These are phyloP conservation scores for Drosophila buzzatii DNA, from an alignment of 2,888 invertebrate genomes.

Conservation along the genomic window DNA sequence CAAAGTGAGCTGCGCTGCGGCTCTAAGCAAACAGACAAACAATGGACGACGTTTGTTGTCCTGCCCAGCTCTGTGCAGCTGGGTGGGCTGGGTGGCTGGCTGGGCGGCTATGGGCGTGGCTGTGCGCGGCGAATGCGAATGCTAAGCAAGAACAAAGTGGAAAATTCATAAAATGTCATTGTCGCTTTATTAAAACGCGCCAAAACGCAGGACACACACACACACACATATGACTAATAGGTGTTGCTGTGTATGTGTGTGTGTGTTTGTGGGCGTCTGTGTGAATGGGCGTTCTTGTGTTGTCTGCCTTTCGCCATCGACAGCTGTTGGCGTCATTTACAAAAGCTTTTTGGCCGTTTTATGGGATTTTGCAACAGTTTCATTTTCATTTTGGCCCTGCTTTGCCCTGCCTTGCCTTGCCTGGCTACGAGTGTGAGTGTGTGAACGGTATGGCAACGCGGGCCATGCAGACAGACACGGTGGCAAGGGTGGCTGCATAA, in stretches of 20 bases:
- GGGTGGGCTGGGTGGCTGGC: conserved; percentile 11
- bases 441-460: conserved; percentile 2
- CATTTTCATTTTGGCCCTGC: conserved; percentile 72
- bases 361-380: conserved; percentile 80
- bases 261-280: background rate
- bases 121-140: conserved; percentile 11
- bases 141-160: conserved; percentile 72
- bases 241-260: conserved; percentile 11
- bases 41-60: conserved; percentile 61
- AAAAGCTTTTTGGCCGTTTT: conserved; percentile 81
- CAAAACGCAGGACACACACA: conserved; percentile 63
- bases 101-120: conserved; percentile 13
- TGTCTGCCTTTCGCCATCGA: conserved; percentile 75
- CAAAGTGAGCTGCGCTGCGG: conserved; percentile 61
- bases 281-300: conserved; percentile 25
- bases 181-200: conserved; percentile 81
- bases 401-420: background rate
- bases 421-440: background rate
- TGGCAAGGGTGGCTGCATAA: conserved; percentile 55
- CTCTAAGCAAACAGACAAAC: conserved; percentile 73
- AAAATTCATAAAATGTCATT: conserved; percentile 80
- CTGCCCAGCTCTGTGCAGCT: conserved; percentile 13
- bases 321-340: conserved; percentile 81
- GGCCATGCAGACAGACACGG: background rate
- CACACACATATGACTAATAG: conserved; percentile 29